Evolutionary conservation across 2,113 vertebrate species (phyloP).

Genomic region (Gavialis gangeticus): DNA sequence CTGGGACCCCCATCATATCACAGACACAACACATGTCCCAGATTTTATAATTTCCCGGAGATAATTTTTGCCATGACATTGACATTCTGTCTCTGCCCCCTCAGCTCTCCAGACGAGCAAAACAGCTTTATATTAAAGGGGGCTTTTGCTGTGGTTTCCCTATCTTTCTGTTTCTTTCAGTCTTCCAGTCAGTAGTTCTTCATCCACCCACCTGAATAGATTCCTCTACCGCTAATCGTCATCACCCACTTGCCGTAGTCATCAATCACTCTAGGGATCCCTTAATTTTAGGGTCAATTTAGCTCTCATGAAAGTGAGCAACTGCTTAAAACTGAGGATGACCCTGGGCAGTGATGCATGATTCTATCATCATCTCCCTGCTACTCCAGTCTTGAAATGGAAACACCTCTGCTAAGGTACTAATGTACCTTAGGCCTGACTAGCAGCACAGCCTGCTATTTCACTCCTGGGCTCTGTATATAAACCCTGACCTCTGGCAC

Average conservation of each 20-base stretch:
- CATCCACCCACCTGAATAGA: background rate
- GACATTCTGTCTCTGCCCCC: background rate
- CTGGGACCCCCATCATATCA: background rate
- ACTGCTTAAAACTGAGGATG: background rate
- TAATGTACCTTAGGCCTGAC: too few species aligned
- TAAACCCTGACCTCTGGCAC: background rate
- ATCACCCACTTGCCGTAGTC: background rate
- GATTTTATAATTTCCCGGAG: background rate
- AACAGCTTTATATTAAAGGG: background rate
- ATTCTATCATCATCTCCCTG: background rate
- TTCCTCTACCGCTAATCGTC: background rate
- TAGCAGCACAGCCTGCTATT: too few species aligned
- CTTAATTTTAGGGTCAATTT: background rate
- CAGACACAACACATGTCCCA: background rate
- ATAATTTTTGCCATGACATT: background rate
- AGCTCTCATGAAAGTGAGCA: background rate
- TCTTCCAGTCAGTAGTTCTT: background rate
- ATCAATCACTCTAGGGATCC: background rate
- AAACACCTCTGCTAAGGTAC: background rate
- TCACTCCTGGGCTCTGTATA: background rate
- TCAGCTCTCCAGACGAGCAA: background rate
- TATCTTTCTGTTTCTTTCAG: background rate
- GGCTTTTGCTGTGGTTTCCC: background rate
- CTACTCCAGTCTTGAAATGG: background rate
- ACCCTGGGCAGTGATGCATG: background rate